Base-by-base conservation (phyloP, 2,113 vertebrate species). In the Oryzias javanicus region DNA sequence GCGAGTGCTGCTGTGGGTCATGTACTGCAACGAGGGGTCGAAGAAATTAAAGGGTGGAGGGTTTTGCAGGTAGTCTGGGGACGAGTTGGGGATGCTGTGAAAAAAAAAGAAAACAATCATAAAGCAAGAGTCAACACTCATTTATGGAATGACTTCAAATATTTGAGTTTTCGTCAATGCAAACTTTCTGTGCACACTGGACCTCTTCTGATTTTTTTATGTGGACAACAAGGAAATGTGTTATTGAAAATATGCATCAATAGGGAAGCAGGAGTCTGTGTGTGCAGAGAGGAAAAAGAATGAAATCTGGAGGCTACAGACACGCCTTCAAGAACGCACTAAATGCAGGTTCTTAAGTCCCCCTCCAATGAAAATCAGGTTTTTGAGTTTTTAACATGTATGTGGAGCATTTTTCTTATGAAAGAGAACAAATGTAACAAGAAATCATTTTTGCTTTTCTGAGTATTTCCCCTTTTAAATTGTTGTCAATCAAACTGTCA, bases 11-110 rank as follows among this genome's bases (percentile, higher is more conserved):
- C 75, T 72, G 86, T 94, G 93, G 57, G 78, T 89, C 1, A 77
- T 84, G 81, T 94, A 94, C 8, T 88, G 88, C 51, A 91, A 81
- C 15, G 90, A 75, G 0, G 91, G 91, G 66, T 92, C 90, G 0
- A 79, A 64, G 57, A 84, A 89, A 87, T 91, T 89, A 67, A 90
- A 89, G 20, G 89, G 78, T 0, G 80, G 83, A 40, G 88, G 81
- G 49, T 76, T 81, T 67, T 67, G 83, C 20, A 88, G 51, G 65
- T 87, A 79, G 50, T 85, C 84, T 6, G 91, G 86, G 47, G 89
- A 15, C 67, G 87, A 24, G 48, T 90, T 81, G 13, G 90, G 88
- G 47, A 90, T 86, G 22, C 93, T 94, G 84, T 22, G 1, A 74
- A 64, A 72, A 49, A 72, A 51, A 69, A 51, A 70, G 13, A 52